A percentile compares a stretch with the other conserved stretches of the same genome.
Conservation (phyloP, 2,888 invertebrate genomes). For the Polymixis lichenea region DNA sequence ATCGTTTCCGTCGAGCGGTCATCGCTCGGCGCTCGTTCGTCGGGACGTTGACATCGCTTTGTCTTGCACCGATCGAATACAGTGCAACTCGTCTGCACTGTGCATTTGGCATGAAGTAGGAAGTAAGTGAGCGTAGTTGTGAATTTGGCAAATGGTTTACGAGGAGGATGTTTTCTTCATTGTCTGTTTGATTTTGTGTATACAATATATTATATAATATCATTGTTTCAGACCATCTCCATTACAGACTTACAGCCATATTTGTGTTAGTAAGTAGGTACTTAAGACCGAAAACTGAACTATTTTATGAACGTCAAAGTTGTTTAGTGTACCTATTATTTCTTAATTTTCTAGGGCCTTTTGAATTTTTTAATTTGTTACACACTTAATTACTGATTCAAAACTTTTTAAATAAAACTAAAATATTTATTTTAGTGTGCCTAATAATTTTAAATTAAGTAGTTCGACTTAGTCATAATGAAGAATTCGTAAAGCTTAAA, state of each 20-base stretch:
- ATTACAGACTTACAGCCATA: too few relatives aligned
- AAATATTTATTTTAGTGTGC: not conserved
- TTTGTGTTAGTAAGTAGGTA: not conserved
- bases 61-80: constrained; percentile 76
- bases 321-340: not conserved
- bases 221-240: too few relatives aligned
- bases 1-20: constrained; percentile 66
- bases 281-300: too few relatives aligned
- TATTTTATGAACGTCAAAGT: not conserved
- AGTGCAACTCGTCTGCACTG: constrained; percentile 59
- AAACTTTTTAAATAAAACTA: not conserved
- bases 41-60: constrained; percentile 84
- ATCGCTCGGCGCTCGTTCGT: constrained; percentile 62
- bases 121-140: constrained; percentile 35
- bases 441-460: constrained; percentile 7
- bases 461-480: not conserved
- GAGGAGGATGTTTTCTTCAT: not conserved
- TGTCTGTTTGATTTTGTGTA: not conserved
- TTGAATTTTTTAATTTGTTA: not conserved
- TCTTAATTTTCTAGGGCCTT: not conserved
- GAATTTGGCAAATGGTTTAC: constrained; percentile 36
- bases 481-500: constrained; percentile 9
- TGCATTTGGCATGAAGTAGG: constrained; percentile 13
- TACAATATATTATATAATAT: too few relatives aligned
- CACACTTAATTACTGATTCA: not conserved